Percentiles rank a stretch among this genome's conserved stretches.
These are phyloP conservation scores for Drosophila acutilabella DNA, from an alignment of 2,888 invertebrate genomes.

Conservation along the genomic window DNA sequence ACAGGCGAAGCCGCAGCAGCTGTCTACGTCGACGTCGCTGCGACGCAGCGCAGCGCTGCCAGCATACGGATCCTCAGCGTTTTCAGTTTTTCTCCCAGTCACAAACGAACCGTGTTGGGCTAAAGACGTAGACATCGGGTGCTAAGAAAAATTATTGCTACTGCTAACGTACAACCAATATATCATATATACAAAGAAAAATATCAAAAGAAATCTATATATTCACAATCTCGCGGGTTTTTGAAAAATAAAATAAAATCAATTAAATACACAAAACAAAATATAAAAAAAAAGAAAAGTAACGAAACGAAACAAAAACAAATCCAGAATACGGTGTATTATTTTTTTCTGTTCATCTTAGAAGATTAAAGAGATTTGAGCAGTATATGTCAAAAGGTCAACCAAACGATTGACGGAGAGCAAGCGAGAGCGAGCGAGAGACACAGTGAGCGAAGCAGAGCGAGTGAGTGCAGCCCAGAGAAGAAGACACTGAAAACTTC, in stretches of 20 bases:
- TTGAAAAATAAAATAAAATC: slow-evolving; percentile 9
- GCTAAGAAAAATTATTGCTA: slow-evolving; percentile 42
- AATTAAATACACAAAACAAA: slow-evolving; percentile 5
- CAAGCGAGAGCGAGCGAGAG: slow-evolving; percentile 5
- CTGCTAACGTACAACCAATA: slow-evolving; percentile 26
- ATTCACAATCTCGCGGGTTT: slow-evolving; percentile 44
- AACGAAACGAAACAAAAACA: slow-evolving; percentile 23
- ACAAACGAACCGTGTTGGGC: slow-evolving; percentile 84
- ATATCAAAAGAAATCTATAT: slow-evolving; percentile 21
- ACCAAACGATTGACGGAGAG: slow-evolving; percentile 43
- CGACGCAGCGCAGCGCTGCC: slow-evolving; percentile 47
- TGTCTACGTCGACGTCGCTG: slow-evolving; percentile 33
- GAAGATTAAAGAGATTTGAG: slow-evolving; percentile 55
- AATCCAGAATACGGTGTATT: slow-evolving; percentile 32
- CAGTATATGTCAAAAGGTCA: slow-evolving; percentile 66
- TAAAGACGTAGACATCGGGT: slow-evolving; percentile 83
- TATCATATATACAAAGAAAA: slow-evolving; percentile 36
- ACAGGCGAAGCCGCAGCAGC: slow-evolving; percentile 25
- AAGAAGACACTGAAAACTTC: slow-evolving; percentile 39
- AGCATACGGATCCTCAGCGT: slow-evolving; percentile 70
- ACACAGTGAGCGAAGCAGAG: slow-evolving; percentile 19
- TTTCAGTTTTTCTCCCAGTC: slow-evolving; percentile 81
- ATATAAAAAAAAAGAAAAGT: slow-evolving; percentile 9
- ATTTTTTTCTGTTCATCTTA: slow-evolving; percentile 40
- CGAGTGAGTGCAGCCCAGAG: slow-evolving; percentile 10